Evolutionary conservation across 1,140 invertebrate genomes (phyloP).

Genomic region (Portunus trituberculatus): DNA sequence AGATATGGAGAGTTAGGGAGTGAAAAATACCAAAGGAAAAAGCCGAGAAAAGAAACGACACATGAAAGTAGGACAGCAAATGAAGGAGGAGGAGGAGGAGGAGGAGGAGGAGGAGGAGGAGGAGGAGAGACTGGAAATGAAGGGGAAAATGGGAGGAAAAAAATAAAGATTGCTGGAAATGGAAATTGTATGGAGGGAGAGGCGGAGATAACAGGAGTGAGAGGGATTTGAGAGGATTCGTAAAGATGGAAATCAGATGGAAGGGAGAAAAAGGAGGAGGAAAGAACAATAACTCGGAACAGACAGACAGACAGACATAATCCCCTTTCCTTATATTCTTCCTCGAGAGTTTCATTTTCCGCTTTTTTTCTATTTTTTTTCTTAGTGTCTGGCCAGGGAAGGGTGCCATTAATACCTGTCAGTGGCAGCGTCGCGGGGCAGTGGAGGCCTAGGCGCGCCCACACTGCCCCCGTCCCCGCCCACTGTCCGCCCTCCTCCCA

Average conservation of each 20-base stretch:
- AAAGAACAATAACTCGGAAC: neutral
- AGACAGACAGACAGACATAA: neutral
- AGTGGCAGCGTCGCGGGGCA: no score
- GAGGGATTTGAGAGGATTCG: neutral
- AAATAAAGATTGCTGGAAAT: neutral
- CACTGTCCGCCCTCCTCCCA: no score
- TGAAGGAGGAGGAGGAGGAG: neutral
- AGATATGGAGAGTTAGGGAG: no score
- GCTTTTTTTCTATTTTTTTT: no score
- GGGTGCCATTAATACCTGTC: no score
- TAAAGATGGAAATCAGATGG: neutral
- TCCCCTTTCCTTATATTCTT: no score
- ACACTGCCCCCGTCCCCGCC: no score
- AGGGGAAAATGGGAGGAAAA: neutral
- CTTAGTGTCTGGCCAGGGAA: no score
- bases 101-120: neutral
- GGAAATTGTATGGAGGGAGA: constrained; percentile 4
- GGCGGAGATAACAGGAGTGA: neutral
- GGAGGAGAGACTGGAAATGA: neutral
- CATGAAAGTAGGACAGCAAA: neutral
- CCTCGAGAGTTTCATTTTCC: no score
- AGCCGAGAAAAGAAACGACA: neutral
- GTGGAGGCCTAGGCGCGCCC: no score
- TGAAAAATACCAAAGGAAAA: neutral
- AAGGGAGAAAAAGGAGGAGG: neutral